These are phyloP conservation scores for Ceriagrion tenellum DNA, from an alignment of 2,888 invertebrate species.

Conservation along the genomic window DNA sequence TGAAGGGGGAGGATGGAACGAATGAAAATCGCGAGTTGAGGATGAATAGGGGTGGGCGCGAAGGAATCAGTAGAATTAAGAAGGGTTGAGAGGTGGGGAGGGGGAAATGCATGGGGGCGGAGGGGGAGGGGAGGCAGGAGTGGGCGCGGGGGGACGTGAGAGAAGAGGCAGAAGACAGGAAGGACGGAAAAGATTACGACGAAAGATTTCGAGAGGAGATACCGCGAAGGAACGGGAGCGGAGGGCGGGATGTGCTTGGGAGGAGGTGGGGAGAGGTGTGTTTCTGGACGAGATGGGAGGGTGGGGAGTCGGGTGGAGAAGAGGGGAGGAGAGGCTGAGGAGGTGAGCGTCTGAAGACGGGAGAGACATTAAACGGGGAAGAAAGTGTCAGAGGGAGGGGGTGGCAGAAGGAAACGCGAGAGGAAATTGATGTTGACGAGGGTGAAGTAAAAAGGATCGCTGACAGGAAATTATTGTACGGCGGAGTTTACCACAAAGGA, in stretches of 20 bases:
- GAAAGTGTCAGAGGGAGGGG: not conserved
- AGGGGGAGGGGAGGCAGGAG: not conserved
- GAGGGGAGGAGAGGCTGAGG: not conserved
- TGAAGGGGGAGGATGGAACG: too few species aligned
- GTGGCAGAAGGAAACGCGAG: constrained; percentile 2
- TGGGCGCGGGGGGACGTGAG: not conserved
- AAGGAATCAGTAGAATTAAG: too few species aligned
- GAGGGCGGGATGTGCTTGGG: not conserved
- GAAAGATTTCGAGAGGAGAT: not conserved
- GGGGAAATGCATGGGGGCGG: too few species aligned
- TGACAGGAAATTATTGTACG: constrained; percentile 59
- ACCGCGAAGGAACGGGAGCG: not conserved
- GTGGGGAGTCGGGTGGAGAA: not conserved
- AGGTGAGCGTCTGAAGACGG: not conserved
- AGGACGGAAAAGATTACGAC: constrained; percentile 5
- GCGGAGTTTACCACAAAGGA: constrained; percentile 39
- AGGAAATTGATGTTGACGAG: constrained; percentile 61
- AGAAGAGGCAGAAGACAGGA: not conserved
- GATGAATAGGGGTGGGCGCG: too few species aligned
- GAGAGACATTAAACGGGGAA: not conserved
- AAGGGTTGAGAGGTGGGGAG: too few species aligned
- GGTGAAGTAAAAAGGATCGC: constrained; percentile 53
- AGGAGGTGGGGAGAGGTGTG: not conserved
- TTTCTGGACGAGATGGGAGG: not conserved
- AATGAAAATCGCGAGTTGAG: too few species aligned